Evolutionary conservation across 2,797 vertebrate genomes (phyloP).

Genomic region (Hydrophis major): DNA sequence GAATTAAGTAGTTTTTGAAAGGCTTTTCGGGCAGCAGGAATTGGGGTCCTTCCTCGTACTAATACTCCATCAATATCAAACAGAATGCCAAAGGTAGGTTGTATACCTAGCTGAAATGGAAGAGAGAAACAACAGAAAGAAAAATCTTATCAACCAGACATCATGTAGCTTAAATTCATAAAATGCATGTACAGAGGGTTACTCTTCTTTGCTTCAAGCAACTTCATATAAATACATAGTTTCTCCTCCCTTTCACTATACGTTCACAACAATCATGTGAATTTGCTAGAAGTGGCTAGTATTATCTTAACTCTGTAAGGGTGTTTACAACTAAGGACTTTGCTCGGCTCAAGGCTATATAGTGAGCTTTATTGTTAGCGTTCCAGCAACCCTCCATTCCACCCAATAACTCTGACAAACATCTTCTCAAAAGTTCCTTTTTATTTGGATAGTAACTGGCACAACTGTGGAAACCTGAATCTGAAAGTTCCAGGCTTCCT

Average conservation of each 20-base stretch:
- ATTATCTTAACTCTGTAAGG: neutral
- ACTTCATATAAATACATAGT: neutral
- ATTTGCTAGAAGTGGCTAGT: neutral
- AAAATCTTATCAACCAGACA: neutral
- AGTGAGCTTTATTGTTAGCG: neutral
- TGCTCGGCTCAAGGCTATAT: neutral
- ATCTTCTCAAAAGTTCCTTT: too few relatives aligned
- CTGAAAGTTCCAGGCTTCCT: too few relatives aligned
- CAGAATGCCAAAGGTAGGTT: conserved; percentile 81
- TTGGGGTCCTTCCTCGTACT: conserved; percentile 79
- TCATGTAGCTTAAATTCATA: neutral
- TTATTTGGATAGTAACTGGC: too few relatives aligned
- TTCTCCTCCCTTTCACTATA: neutral
- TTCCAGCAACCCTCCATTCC: too few relatives aligned
- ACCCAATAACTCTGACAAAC: too few relatives aligned
- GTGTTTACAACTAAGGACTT: neutral
- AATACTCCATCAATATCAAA: conserved; percentile 89
- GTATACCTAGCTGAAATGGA: conserved; percentile 50
- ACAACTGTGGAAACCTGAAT: too few relatives aligned
- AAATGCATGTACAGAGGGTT: neutral
- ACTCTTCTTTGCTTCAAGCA: neutral
- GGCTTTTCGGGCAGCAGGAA: conserved; percentile 81
- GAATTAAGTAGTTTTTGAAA: conserved; percentile 80
- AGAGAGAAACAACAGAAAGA: neutral
- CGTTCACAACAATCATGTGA: neutral